These are phyloP conservation scores for Oncorhynchus mykiss DNA, from an alignment of 2,113 vertebrate genomes.

Conservation along the genomic window DNA sequence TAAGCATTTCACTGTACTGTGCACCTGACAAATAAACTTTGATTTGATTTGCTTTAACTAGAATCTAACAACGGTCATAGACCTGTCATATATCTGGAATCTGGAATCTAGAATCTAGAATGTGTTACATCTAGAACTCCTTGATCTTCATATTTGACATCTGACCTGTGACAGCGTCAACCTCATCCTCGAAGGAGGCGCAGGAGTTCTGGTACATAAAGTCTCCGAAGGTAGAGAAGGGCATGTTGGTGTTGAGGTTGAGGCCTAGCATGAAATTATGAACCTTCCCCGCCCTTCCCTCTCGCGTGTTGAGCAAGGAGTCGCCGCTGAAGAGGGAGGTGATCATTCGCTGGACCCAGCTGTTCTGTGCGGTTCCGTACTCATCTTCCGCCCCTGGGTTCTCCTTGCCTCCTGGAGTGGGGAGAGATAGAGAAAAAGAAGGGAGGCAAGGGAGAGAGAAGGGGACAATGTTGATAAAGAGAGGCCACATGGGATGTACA, in stretches of 20 bases:
- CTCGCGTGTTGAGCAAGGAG: slow-evolving; percentile 89
- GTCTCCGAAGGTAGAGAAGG: slow-evolving; percentile 74
- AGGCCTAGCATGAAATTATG: slow-evolving; percentile 98
- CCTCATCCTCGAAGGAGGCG: slow-evolving; percentile 78
- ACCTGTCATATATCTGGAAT: not conserved
- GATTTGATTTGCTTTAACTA: not conserved
- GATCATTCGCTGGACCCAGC: slow-evolving; percentile 93
- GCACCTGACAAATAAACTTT: no score
- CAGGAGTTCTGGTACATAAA: slow-evolving; percentile 45
- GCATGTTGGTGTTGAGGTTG: slow-evolving; percentile 87
- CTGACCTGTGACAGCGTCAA: slow-evolving; percentile 85
- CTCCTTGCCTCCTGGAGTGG: slow-evolving; percentile 75
- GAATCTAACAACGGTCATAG: not conserved
- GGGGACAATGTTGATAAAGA: not conserved
- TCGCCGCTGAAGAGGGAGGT: slow-evolving; percentile 89
- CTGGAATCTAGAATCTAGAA: not conserved
- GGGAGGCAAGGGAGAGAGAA: not conserved
- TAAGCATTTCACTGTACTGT: no score
- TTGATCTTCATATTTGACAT: not conserved
- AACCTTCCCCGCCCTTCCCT: slow-evolving; percentile 94
- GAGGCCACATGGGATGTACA: not conserved
- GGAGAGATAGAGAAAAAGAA: not conserved
- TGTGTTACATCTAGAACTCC: not conserved
- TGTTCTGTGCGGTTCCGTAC: slow-evolving; percentile 77
- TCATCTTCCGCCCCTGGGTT: slow-evolving; percentile 74